Conservation (phyloP, 2,113 vertebrate species). For the Oncorhynchus mykiss region DNA sequence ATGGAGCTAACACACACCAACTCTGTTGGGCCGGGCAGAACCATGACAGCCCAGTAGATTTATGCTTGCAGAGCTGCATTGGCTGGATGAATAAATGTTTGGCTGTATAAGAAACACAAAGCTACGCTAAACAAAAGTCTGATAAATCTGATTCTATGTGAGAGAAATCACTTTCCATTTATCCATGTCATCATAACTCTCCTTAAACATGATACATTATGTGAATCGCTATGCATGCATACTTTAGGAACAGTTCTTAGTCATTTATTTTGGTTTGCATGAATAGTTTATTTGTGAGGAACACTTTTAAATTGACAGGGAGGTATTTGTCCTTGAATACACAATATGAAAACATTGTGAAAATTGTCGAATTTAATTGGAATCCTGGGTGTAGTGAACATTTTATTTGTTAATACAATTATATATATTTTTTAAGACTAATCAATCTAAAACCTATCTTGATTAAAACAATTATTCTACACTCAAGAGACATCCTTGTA, state of each 20-base stretch:
- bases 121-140: constrained; percentile 51
- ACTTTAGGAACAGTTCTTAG: background rate
- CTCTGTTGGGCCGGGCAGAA: background rate
- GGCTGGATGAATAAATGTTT: constrained; percentile 66
- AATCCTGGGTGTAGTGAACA: too few relatives aligned
- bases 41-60: constrained; percentile 48
- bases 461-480: too few relatives aligned
- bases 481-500: too few relatives aligned
- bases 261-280: background rate
- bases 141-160: constrained; percentile 41
- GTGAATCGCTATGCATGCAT: too few relatives aligned
- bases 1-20: background rate
- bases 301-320: too few relatives aligned
- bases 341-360: too few relatives aligned
- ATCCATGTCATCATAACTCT: constrained; percentile 5
- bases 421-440: too few relatives aligned
- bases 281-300: too few relatives aligned
- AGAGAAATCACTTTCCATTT: constrained; percentile 12
- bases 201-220: background rate
- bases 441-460: too few relatives aligned
- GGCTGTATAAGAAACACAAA: constrained; percentile 47
- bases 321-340: too few relatives aligned
- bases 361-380: too few relatives aligned
- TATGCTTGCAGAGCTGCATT: constrained; percentile 60
- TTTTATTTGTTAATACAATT: too few relatives aligned